phyloP scores from a whole-genome alignment of 2,888 invertebrate genomes.

The Panorpa germanica region DNA sequence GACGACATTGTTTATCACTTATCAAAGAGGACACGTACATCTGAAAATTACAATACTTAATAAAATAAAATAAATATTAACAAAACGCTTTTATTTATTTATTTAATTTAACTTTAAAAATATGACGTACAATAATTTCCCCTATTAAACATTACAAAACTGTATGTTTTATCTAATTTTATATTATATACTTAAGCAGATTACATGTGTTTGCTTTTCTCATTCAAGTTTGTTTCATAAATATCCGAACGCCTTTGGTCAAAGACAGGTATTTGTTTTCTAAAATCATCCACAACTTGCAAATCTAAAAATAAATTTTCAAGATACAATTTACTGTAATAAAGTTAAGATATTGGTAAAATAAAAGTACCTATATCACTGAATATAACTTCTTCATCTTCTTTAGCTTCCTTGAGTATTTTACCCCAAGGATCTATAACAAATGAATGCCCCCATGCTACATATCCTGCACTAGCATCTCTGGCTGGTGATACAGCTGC shows the following conservation, averaged over 20 bases:
- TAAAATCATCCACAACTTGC: slow-evolving; percentile 47
- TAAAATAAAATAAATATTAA: no score
- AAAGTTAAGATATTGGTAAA: background rate
- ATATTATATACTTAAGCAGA: no score
- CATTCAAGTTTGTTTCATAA: slow-evolving; percentile 44
- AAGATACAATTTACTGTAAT: background rate
- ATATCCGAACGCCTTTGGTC: slow-evolving; percentile 54
- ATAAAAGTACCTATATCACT: slow-evolving; percentile 43
- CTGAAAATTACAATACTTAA: no score
- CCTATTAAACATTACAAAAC: no score
- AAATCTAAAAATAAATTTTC: slow-evolving; percentile 37
- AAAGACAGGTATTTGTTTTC: slow-evolving; percentile 67
- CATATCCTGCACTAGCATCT: slow-evolving; percentile 47
- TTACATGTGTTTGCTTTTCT: no score
- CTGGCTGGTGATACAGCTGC: slow-evolving; percentile 72
- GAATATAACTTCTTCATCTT: slow-evolving; percentile 44
- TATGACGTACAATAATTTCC: no score
- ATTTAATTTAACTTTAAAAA: no score
- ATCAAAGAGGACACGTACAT: no score
- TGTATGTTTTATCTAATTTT: no score
- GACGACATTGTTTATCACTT: no score
- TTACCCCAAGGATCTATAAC: slow-evolving; percentile 67
- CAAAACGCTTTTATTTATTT: no score
- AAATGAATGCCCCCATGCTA: slow-evolving; percentile 79
- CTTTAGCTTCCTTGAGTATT: slow-evolving; percentile 47